Percentiles rank a stretch among this genome's conserved stretches.
phyloP scores from a whole-genome alignment of 2,888 invertebrate species.

The Drosophila neonasuta region DNA sequence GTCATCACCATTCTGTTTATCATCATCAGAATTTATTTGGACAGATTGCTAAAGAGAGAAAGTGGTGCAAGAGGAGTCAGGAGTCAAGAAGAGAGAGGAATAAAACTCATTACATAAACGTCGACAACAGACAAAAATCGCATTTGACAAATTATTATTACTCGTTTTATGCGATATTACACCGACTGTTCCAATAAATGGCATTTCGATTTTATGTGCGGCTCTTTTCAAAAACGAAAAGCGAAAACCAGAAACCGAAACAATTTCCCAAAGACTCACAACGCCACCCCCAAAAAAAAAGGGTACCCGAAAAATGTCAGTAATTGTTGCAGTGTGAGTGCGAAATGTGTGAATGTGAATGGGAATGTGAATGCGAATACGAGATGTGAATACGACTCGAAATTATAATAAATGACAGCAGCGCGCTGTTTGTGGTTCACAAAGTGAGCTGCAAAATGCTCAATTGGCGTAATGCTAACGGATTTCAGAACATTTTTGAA shows the following conservation, averaged over 20 bases:
- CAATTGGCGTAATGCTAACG: slow-evolving; percentile 23
- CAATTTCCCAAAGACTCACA: slow-evolving; percentile 41
- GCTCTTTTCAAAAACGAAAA: slow-evolving; percentile 19
- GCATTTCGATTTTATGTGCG: slow-evolving; percentile 53
- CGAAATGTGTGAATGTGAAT: slow-evolving; percentile 13
- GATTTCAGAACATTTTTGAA: slow-evolving; percentile 33
- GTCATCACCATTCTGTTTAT: slow-evolving; percentile 17
- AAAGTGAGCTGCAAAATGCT: slow-evolving; percentile 34
- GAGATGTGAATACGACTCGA: slow-evolving; percentile 16
- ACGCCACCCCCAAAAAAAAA: slow-evolving; percentile 19
- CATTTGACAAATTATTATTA: slow-evolving; percentile 69
- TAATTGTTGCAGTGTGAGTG: slow-evolving; percentile 41
- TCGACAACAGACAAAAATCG: slow-evolving; percentile 64
- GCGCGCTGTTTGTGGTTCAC: slow-evolving; percentile 33
- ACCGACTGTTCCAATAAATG: slow-evolving; percentile 49
- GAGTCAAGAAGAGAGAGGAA: slow-evolving; percentile 5
- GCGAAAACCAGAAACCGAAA: slow-evolving; percentile 39
- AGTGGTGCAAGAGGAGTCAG: neutral
- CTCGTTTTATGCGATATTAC: slow-evolving; percentile 39
- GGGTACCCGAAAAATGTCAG: slow-evolving; percentile 28
- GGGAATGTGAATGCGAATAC: neutral
- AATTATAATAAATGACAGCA: slow-evolving; percentile 47
- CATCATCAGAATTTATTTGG: slow-evolving; percentile 27
- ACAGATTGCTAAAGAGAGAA: slow-evolving; percentile 31
- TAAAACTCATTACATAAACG: slow-evolving; percentile 70